Percentiles rank a stretch among this genome's conserved stretches.
These are phyloP conservation scores for Drosophila histrio DNA, from an alignment of 2,888 invertebrate species.

Conservation along the genomic window DNA sequence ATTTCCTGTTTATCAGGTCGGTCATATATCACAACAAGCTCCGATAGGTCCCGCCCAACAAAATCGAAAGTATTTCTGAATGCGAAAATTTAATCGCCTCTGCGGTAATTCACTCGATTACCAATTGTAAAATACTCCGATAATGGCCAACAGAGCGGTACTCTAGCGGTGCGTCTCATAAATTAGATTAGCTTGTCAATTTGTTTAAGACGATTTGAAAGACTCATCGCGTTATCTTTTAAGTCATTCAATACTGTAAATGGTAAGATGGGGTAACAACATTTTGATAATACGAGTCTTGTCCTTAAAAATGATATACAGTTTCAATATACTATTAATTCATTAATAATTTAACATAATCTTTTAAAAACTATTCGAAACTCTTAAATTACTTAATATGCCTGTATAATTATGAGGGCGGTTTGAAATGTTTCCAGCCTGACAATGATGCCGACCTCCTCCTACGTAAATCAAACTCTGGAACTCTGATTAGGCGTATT, in stretches of 20 bases:
- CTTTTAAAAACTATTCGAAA: too few relatives aligned
- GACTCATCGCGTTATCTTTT: background rate
- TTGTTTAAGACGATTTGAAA: background rate
- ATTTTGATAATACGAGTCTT: too few relatives aligned
- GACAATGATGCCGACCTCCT: too few relatives aligned
- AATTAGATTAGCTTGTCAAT: background rate
- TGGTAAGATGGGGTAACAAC: background rate
- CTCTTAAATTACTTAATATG: too few relatives aligned
- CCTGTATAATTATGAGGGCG: too few relatives aligned
- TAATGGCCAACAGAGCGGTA: background rate
- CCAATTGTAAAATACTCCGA: slow-evolving; percentile 3
- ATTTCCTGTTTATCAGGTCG: slow-evolving; percentile 22
- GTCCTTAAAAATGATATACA: too few relatives aligned
- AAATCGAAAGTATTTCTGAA: slow-evolving; percentile 17
- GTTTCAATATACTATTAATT: too few relatives aligned
- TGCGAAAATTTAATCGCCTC: slow-evolving; percentile 1
- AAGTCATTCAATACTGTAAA: background rate
- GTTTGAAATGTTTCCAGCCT: too few relatives aligned
- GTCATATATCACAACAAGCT: slow-evolving; percentile 35
- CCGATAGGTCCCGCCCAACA: slow-evolving; percentile 13
- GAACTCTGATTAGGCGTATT: too few relatives aligned
- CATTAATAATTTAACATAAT: too few relatives aligned
- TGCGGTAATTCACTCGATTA: slow-evolving; percentile 1
- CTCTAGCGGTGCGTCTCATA: background rate
- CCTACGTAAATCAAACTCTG: too few relatives aligned